These are phyloP conservation scores for Acrocephalus kingi DNA, from an alignment of 2,113 vertebrate species.

Conservation along the genomic window DNA sequence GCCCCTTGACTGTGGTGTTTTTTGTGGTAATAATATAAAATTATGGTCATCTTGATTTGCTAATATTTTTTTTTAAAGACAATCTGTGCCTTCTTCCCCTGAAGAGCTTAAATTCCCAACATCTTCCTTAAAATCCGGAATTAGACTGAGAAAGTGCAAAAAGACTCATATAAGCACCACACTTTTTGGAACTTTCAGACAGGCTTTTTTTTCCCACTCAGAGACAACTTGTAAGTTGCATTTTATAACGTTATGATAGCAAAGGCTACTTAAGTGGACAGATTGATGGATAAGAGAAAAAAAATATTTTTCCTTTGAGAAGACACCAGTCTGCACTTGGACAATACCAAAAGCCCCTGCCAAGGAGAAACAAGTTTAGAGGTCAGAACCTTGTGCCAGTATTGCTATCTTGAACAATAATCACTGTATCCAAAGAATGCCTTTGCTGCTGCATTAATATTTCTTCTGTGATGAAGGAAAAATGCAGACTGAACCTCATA, in stretches of 20 bases:
- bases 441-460: conserved; percentile 21
- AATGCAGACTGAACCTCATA: background rate
- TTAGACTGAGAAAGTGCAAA: background rate
- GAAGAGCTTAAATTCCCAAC: background rate
- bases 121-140: background rate
- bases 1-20: background rate
- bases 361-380: conserved; percentile 48
- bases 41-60: background rate
- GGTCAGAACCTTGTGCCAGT: background rate
- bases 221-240: background rate
- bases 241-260: background rate
- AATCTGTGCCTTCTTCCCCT: background rate
- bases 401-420: conserved; percentile 6
- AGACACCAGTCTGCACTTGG: conserved; percentile 16
- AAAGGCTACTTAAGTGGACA: background rate
- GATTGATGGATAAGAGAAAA: conserved; percentile 30
- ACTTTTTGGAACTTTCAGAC: background rate
- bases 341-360: conserved; percentile 1
- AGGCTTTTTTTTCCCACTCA: background rate
- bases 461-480: conserved; percentile 13
- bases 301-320: conserved; percentile 51
- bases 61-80: background rate
- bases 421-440: background rate
- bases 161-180: background rate
- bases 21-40: background rate